Conservation (phyloP, 2,113 vertebrate species). For the Meriones unguiculatus region DNA sequence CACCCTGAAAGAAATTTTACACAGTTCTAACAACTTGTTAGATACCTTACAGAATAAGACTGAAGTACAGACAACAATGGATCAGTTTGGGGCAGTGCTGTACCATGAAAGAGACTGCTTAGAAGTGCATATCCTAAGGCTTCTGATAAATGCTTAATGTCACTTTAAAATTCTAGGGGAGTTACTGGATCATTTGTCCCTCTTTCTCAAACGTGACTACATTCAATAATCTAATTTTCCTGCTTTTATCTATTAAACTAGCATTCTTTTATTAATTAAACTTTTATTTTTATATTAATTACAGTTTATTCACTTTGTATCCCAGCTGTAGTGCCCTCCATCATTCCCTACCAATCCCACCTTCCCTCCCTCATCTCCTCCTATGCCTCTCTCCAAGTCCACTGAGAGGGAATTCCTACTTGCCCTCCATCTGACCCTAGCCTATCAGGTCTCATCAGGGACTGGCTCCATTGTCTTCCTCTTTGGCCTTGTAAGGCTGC, state of each 20-base stretch:
- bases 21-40: neutral
- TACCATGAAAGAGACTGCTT: neutral
- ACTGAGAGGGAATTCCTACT: too few species aligned
- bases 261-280: too few species aligned
- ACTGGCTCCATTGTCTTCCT: too few species aligned
- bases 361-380: too few species aligned
- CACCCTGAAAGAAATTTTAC: neutral
- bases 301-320: too few species aligned
- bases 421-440: too few species aligned
- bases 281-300: too few species aligned
- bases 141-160: neutral
- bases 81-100: neutral
- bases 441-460: too few species aligned
- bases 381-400: too few species aligned
- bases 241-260: neutral
- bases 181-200: neutral
- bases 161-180: neutral
- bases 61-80: neutral
- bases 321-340: too few species aligned
- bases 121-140: neutral
- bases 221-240: neutral
- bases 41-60: neutral
- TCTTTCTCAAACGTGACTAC: neutral
- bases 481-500: too few species aligned
- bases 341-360: too few species aligned